phyloP scores from a whole-genome alignment of 1,140 invertebrate species.

The Conus ventricosus region DNA sequence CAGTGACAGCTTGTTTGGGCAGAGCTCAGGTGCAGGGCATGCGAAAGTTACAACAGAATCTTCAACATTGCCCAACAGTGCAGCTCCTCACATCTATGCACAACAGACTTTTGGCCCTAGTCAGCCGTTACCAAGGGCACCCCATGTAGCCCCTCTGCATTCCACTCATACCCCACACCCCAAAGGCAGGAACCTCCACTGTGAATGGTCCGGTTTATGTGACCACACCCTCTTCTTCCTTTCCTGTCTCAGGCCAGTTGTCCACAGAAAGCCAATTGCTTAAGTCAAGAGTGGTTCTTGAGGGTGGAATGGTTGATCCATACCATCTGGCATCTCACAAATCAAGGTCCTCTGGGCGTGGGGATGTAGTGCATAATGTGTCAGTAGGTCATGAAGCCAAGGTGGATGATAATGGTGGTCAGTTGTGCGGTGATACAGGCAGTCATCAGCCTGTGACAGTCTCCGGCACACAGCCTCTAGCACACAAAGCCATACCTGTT shows the following conservation, averaged over 20 bases:
- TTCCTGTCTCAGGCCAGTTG: constrained; percentile 12
- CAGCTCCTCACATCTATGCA: constrained; percentile 32
- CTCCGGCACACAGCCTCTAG: background rate
- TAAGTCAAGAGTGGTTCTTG: background rate
- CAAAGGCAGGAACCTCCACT: background rate
- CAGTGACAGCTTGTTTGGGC: constrained; percentile 14
- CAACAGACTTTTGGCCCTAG: constrained; percentile 17
- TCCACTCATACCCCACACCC: background rate
- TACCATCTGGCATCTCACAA: constrained; percentile 17
- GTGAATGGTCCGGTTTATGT: background rate
- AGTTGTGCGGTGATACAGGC: background rate
- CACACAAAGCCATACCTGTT: background rate
- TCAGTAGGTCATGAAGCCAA: background rate
- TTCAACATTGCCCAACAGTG: background rate
- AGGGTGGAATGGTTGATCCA: background rate
- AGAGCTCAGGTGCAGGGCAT: background rate
- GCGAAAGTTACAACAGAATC: background rate
- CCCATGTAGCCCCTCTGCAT: constrained; percentile 1
- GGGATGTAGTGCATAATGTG: constrained; percentile 12
- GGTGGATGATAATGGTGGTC: background rate
- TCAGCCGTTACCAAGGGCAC: background rate
- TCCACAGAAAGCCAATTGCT: background rate
- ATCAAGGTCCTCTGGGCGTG: background rate
- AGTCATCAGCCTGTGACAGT: background rate
- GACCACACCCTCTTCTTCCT: background rate